Base-by-base conservation (phyloP, 2,888 invertebrate genomes). In the Diarsia mendica region DNA sequence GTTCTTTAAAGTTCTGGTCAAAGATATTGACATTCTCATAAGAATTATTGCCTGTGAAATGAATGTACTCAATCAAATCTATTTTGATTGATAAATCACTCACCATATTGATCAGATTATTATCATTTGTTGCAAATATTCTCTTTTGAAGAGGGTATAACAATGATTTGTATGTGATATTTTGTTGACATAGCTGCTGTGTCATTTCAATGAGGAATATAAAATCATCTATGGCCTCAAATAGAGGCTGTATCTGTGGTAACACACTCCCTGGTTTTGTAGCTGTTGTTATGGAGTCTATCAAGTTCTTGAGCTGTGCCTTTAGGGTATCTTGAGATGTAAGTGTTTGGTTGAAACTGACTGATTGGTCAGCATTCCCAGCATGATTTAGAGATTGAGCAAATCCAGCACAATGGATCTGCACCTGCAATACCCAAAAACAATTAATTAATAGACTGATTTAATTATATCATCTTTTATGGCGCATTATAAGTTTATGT, bases 11-110 rank as follows among this genome's bases (percentile, higher is more conserved):
- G 79, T 90, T 90, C 76, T 91, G 89, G 63, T 93, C 90, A 91
- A 94, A 94, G 60, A 96, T 83, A 86, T 94, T 91, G 5, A 92
- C 73, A 82, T 88, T 86, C 68, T 92, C 89, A 90, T 96, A 96
- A 73, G 85, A 85, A 79, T 90, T 92, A 75, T 92, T 94, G 39
- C 92, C 93, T 84, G 93, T 93, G 77, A 96, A 96, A 75, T 90
- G 85, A 58, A 96, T 93, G 78, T 96, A 96, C 87, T 96, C 96
- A 68, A 94, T 83, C 71, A 96, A 89, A 90, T 96, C 96, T 72
- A 94, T 88, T 92, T 96, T 96, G 67, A 93, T 93, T 80, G 95
- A 91, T 61, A 94, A 85, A 82, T 95, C 95, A 84, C 87, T 89
- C 67, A 95, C 84, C 68, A 86, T 77, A 76, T 88, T 85, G 10